These are phyloP conservation scores for Thinocorus orbignyianus DNA, from an alignment of 2,113 vertebrate genomes.

Conservation along the genomic window DNA sequence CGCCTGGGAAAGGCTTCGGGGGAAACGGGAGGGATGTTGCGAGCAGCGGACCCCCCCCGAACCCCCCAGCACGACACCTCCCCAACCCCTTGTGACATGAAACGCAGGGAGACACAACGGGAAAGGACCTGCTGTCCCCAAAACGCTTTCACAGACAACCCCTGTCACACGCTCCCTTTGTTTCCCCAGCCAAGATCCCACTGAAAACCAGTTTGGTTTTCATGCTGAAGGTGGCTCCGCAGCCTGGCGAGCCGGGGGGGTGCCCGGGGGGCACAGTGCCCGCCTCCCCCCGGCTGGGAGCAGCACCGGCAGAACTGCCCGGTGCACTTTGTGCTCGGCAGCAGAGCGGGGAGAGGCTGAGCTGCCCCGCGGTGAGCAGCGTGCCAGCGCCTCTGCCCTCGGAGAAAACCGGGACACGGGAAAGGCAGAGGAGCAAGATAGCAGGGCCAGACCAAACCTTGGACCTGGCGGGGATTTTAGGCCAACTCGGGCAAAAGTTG, in stretches of 20 bases:
- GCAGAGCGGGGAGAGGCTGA: neutral
- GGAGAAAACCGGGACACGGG: neutral
- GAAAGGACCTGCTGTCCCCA: neutral
- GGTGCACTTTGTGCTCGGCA: slow-evolving; percentile 32
- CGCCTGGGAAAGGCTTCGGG: neutral
- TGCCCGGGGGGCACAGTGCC: neutral
- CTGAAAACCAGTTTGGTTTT: slow-evolving; percentile 8
- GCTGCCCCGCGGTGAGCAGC: neutral
- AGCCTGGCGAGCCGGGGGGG: neutral
- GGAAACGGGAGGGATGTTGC: neutral
- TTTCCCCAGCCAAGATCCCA: neutral
- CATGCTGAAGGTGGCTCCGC: neutral
- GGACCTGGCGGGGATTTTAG: neutral
- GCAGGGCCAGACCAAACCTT: neutral
- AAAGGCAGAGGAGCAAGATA: neutral
- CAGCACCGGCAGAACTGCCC: slow-evolving; percentile 49
- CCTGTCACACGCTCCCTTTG: neutral
- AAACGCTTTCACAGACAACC: neutral
- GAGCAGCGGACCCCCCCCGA: neutral
- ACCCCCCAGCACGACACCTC: neutral
- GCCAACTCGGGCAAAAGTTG: neutral
- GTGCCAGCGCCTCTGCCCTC: neutral
- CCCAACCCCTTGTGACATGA: neutral
- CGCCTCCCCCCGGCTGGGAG: neutral
- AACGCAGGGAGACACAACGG: neutral